Conservation (phyloP, 2,113 vertebrate species). For the Larimichthys crocea region DNA sequence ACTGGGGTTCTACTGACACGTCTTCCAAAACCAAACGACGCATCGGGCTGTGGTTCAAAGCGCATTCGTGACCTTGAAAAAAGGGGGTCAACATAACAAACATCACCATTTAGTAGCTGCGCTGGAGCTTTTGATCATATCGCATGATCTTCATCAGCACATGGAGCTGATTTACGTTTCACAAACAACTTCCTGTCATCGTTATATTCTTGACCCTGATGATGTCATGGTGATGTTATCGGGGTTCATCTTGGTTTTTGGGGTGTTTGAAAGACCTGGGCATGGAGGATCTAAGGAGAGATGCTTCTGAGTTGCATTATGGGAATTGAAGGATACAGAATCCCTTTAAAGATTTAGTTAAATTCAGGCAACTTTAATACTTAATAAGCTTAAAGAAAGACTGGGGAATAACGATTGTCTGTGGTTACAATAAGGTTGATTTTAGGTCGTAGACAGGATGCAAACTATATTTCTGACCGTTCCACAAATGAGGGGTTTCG, state of each 20-base stretch:
- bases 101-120: background rate
- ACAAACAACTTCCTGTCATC: background rate
- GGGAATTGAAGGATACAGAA: background rate
- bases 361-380: background rate
- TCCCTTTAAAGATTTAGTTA: background rate
- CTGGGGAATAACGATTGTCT: background rate
- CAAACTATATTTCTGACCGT: background rate
- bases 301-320: background rate
- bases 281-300: background rate
- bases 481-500: background rate
- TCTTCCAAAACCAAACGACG: background rate
- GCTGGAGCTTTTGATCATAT: background rate
- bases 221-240: conserved; percentile 1
- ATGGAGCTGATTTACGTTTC: background rate
- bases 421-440: background rate
- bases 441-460: background rate
- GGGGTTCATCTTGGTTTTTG: background rate
- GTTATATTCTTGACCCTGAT: background rate
- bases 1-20: background rate
- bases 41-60: background rate
- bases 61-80: background rate
- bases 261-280: background rate
- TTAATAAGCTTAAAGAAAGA: background rate
- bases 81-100: background rate
- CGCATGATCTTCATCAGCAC: background rate